Evolutionary conservation across 2,888 invertebrate species (phyloP).

Genomic region (Thera britannica): DNA sequence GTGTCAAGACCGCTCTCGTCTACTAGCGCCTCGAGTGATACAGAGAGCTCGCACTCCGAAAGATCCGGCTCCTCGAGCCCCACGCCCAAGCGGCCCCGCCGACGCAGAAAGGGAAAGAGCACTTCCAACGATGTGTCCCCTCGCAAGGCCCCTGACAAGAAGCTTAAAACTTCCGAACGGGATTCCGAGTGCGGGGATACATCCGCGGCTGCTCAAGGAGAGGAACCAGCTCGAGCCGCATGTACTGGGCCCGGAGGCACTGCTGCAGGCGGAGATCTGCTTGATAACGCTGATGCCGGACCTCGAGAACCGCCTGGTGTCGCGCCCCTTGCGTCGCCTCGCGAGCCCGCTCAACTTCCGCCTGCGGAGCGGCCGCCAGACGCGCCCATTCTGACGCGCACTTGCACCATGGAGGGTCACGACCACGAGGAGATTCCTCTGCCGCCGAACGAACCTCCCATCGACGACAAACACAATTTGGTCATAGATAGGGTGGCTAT

Average conservation of each 20-base stretch:
- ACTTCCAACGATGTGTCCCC: slow-evolving; percentile 68
- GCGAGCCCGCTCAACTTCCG: slow-evolving; percentile 85
- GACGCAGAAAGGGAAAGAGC: slow-evolving; percentile 73
- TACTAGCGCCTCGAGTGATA: slow-evolving; percentile 86
- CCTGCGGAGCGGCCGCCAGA: slow-evolving; percentile 86
- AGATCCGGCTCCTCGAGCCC: slow-evolving; percentile 73
- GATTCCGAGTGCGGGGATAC: slow-evolving; percentile 89
- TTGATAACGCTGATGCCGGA: slow-evolving; percentile 85
- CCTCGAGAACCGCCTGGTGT: slow-evolving; percentile 77
- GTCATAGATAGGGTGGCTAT: slow-evolving; percentile 52
- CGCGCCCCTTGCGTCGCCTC: slow-evolving; percentile 81
- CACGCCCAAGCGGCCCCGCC: slow-evolving; percentile 72
- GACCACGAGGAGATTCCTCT: slow-evolving; percentile 22
- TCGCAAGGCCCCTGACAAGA: slow-evolving; percentile 90
- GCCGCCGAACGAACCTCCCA: slow-evolving; percentile 14
- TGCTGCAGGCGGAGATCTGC: slow-evolving; percentile 88
- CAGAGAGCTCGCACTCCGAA: slow-evolving; percentile 79
- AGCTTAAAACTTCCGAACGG: slow-evolving; percentile 94
- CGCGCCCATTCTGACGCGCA: slow-evolving; percentile 79
- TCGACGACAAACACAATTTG: slow-evolving; percentile 43
- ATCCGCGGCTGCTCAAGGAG: slow-evolving; percentile 90
- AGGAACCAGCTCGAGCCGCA: slow-evolving; percentile 87
- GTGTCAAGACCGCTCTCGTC: slow-evolving; percentile 88
- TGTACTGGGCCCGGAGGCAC: slow-evolving; percentile 88
- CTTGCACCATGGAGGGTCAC: slow-evolving; percentile 20